These are phyloP conservation scores for Anguilla pacifica DNA, from an alignment of 2,797 vertebrate species.

Conservation along the genomic window DNA sequence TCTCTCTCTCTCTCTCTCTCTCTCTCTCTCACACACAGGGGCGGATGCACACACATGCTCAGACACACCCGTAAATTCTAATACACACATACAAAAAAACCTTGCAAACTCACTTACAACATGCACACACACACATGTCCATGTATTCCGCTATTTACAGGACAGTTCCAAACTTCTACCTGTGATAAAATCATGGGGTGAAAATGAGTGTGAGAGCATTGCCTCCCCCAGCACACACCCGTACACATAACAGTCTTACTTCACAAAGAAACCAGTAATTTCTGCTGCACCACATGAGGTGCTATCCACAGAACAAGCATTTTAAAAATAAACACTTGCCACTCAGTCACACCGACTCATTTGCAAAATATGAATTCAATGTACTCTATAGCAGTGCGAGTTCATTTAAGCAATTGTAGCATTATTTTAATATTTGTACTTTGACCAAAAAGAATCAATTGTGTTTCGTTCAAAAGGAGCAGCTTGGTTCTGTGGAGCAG, in stretches of 20 bases:
- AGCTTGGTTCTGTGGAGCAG: no score
- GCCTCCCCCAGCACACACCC: neutral
- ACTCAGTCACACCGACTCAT: neutral
- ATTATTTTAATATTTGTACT: no score
- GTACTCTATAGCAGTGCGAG: neutral
- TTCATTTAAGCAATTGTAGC: no score
- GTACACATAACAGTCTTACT: neutral
- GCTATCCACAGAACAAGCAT: constrained; percentile 1
- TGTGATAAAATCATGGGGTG: neutral
- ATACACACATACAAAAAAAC: neutral
- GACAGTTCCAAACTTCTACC: neutral
- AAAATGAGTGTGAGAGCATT: neutral
- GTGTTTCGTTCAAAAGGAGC: no score
- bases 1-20: neutral
- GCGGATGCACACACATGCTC: neutral
- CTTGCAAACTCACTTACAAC: neutral
- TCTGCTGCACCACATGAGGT: neutral
- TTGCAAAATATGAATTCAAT: neutral
- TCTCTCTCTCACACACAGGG: neutral
- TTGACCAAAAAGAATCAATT: no score
- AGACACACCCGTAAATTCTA: neutral
- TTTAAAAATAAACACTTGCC: neutral
- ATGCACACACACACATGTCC: neutral
- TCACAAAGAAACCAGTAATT: neutral
- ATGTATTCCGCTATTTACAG: neutral